phyloP scores from a whole-genome alignment of 2,113 vertebrate genomes.

The Manacus vitellinus region DNA sequence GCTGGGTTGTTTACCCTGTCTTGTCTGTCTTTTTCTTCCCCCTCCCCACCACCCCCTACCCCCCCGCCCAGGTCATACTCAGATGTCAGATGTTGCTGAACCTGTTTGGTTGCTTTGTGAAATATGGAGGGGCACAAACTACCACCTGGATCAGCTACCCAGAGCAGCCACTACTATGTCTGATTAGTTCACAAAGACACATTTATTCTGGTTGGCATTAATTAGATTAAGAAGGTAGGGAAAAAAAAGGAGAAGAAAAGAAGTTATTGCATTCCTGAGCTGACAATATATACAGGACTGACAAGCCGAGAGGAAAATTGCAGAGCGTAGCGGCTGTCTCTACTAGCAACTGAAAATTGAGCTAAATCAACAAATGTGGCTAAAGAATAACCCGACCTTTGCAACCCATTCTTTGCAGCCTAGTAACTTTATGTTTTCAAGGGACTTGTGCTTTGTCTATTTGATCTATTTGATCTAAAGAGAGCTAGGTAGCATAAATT shows the following conservation, averaged over 20 bases:
- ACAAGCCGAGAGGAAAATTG: slow-evolving; percentile 15
- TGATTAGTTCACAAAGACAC: slow-evolving; percentile 26
- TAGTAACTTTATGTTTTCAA: neutral
- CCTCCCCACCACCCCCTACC: no score
- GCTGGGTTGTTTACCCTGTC: neutral
- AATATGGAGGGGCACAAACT: neutral
- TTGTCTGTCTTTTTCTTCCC: neutral
- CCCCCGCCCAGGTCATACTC: neutral
- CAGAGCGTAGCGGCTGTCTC: neutral
- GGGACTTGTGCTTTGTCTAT: neutral
- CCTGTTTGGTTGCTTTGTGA: slow-evolving; percentile 1
- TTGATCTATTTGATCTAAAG: neutral
- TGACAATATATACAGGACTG: neutral
- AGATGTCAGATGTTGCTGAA: neutral
- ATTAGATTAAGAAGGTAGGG: slow-evolving; percentile 6
- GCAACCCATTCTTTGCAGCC: neutral
- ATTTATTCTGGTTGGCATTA: slow-evolving; percentile 16
- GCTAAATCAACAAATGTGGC: neutral
- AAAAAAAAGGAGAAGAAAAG: slow-evolving; percentile 1
- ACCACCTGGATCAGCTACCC: neutral
- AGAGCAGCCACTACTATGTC: neutral
- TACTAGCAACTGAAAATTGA: slow-evolving; percentile 3
- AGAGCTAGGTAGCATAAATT: neutral
- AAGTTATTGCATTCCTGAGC: slow-evolving; percentile 42
- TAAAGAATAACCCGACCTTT: neutral